These are phyloP conservation scores for Cremastinae sp. DNA, from an alignment of 2,888 invertebrate species.

Conservation along the genomic window DNA sequence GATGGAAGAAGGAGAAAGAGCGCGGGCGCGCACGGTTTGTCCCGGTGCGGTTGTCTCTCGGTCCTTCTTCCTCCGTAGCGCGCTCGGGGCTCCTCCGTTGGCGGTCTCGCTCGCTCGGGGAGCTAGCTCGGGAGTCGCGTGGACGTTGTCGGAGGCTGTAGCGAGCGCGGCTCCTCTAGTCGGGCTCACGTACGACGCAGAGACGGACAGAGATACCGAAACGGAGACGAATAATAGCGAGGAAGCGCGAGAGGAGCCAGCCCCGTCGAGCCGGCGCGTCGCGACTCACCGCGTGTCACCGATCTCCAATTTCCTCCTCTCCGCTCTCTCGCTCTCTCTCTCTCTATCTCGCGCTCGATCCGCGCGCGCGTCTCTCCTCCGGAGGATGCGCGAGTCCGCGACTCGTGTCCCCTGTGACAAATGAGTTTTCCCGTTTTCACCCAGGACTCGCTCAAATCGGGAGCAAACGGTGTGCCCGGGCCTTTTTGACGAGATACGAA, in stretches of 20 bases:
- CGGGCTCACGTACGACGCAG: slow-evolving; percentile 61
- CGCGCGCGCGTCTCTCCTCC: neutral
- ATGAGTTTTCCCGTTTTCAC: slow-evolving; percentile 14
- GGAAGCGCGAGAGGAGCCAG: slow-evolving; percentile 26
- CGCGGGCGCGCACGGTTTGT: slow-evolving; percentile 42
- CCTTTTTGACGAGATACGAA: neutral
- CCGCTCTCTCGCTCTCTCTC: neutral
- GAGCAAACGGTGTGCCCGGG: neutral
- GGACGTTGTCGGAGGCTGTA: slow-evolving; percentile 54
- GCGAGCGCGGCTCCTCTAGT: slow-evolving; percentile 62
- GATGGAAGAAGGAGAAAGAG: too few relatives aligned
- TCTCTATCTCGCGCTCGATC: neutral
- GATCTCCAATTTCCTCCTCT: slow-evolving; percentile 13
- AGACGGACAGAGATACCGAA: slow-evolving; percentile 59
- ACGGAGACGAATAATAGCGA: slow-evolving; percentile 48
- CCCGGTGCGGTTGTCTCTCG: slow-evolving; percentile 44
- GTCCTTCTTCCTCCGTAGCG: slow-evolving; percentile 50
- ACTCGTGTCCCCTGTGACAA: slow-evolving; percentile 15
- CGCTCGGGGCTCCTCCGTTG: slow-evolving; percentile 51
- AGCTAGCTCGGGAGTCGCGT: slow-evolving; percentile 18
- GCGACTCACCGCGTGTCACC: slow-evolving; percentile 41
- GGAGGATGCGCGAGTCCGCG: neutral
- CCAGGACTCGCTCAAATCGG: slow-evolving; percentile 18
- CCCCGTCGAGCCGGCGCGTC: slow-evolving; percentile 44
- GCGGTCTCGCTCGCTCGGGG: neutral